Evolutionary conservation across 92 coral and sea anemone species (phyloP), one percentile per base, ranked within the genome.

Genomic region (Anthopleura xanthogrammica): DNA sequence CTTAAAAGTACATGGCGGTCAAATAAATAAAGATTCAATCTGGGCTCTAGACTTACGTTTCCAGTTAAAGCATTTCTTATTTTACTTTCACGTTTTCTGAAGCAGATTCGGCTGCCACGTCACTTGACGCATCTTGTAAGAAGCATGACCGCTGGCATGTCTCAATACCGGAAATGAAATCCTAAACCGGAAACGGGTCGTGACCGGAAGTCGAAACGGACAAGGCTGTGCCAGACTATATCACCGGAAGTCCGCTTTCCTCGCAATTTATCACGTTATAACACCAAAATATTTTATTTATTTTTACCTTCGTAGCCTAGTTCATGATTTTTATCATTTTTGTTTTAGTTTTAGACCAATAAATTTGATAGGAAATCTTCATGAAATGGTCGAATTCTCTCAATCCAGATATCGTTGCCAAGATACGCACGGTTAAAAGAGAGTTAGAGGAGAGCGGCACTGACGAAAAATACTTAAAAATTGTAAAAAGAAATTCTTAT

Each of bases 31-130:
- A 12, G 52, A 79, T 8, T 79, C 24, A 73, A 79, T 36, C 41
- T 29, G 22, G 80, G 5, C n/a, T n/a, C 1, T 36, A 70, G 48
- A 85, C 88, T 85, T 85, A 85, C 88, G 88, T 78, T 36, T 48
- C 36, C 71, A 85, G 16, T 79, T 85, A 60, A 60, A 70, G 78
- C 64, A 78, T 85, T 85, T 85, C 88, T 65, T 79, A 85, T 78
- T 56, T 77, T 64, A 66, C 79, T 85, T 78, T 85, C 83, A 78
- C 83, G 78, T 76, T 65, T 83, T 80, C 76, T 11, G 56, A 60
- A 78, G 78, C 77, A 41, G 82, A 84, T 85, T 46, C 83, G 83
- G 78, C 83, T 85, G 88, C 88, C 88, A 85, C 88, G 88, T 85
- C 88, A 85, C 74, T 85, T 85, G 81, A 77, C 88, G 88, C 88